Evolutionary conservation across 2,797 vertebrate species (phyloP), one percentile per base, ranked within the genome.

Genomic region (Urocyon cinereoargenteus): DNA sequence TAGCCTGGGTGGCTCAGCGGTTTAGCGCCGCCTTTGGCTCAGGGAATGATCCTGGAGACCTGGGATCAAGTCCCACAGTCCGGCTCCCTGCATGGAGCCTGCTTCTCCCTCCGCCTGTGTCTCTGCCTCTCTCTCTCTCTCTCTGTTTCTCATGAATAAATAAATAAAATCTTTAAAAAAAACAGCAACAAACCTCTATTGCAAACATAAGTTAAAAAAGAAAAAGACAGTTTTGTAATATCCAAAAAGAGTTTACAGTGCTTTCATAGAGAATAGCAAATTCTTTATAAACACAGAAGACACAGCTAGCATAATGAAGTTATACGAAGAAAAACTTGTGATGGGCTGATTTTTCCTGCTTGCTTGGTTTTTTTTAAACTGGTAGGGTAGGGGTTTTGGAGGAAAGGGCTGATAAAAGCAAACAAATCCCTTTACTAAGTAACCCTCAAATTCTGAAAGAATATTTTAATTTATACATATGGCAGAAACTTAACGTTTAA

Each of bases 291-390:
- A 90, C 62, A 91, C 40, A 51, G n/a, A 95, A 88, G 26, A 19
- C 10, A 73, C 5, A 73, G 31, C 26, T 87, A 73, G 55, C 21
- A 19, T 62, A 85, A 93, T 81, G 49, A 81, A 86, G 5, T 78
- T 8, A 45, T 45, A 45, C 40, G 40, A 45, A 45, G 40, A 45
- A 45, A 45, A 86, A 66, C 22, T 77, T 83, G 31, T 55, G 8
- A 66, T 53, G 68, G 36, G 34, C n/a, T 81, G 22, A 36, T 79
- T 79, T 89, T 96, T 85, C 45, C 61, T 77, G 11, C 49, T 92
- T 90, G 24, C 19, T 85, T 93, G 77, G 31, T 40, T 89, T 89
- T 45, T 77, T 75, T 53, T 55, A 95, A 88, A 36, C 81, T 94
- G 62, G 9, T 66, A 2, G 45, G 7, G 3, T 81, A 12, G 75